These are phyloP conservation scores for Eidolon helvum DNA, from an alignment of 2,113 vertebrate genomes.

Conservation along the genomic window DNA sequence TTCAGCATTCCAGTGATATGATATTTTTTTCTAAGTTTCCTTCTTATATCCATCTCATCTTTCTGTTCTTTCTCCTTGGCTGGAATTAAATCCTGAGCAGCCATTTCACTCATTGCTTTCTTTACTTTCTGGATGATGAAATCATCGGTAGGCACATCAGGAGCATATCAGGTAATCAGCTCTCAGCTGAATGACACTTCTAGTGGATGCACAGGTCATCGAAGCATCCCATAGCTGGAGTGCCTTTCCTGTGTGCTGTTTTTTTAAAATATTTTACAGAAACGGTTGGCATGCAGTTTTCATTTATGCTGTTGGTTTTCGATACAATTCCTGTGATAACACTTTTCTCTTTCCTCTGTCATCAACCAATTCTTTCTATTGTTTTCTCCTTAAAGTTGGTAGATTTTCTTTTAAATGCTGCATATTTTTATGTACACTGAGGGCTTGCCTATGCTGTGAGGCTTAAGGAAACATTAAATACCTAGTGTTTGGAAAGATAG, in stretches of 20 bases:
- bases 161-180: neutral
- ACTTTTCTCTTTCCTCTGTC: neutral
- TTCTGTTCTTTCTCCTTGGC: neutral
- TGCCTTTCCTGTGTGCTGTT: neutral
- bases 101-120: neutral
- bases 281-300: neutral
- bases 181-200: neutral
- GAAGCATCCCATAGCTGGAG: neutral
- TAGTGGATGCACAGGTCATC: neutral
- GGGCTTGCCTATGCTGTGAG: neutral
- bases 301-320: neutral
- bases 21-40: neutral
- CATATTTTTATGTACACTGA: neutral
- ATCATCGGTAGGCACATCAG: neutral
- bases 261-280: neutral
- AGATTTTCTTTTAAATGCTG: neutral
- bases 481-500: neutral
- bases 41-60: neutral
- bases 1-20: rapidly evolving
- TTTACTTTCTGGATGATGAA: conserved; percentile 19
- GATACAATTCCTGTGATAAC: neutral
- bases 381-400: neutral
- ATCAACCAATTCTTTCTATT: neutral
- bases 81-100: neutral
- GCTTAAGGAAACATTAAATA: neutral